Conservation (phyloP, 2,113 vertebrate species). For the Dermatemys mawii region DNA sequence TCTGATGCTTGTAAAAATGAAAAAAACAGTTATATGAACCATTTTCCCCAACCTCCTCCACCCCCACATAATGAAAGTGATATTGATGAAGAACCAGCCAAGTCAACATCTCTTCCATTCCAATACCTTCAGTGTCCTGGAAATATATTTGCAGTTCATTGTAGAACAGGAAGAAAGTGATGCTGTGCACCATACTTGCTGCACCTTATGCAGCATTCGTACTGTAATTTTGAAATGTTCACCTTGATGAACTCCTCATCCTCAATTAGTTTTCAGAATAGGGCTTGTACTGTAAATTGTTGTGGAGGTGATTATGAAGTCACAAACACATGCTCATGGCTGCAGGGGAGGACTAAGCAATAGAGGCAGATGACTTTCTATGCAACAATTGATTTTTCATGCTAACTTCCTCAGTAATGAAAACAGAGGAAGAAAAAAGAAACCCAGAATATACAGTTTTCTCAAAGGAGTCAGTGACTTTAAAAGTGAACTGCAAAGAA, state of each 20-base stretch:
- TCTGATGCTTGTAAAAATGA: too few relatives aligned
- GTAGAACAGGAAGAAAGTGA: neutral
- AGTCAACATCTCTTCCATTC: neutral
- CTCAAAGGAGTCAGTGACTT: conserved; percentile 37
- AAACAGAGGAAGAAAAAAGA: conserved; percentile 6
- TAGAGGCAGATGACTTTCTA: neutral
- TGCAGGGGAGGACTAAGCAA: conserved; percentile 51
- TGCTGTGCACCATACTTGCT: neutral
- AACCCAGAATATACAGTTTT: conserved; percentile 48
- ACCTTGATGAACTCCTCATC: neutral
- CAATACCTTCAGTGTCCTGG: neutral
- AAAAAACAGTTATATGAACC: neutral
- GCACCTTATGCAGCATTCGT: neutral
- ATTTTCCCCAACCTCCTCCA: neutral
- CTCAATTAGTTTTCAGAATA: neutral
- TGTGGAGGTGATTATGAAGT: conserved; percentile 43
- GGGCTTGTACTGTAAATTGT: neutral
- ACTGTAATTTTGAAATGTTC: neutral
- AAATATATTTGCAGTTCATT: neutral
- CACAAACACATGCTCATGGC: neutral
- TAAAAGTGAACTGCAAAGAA: conserved; percentile 55
- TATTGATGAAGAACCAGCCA: neutral
- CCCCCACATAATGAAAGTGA: neutral
- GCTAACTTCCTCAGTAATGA: conserved; percentile 34
- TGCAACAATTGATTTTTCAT: conserved; percentile 54